Evolutionary conservation across 2,888 invertebrate species (phyloP), one percentile per base, ranked within the genome.

Genomic region (Hymenopus coronatus): DNA sequence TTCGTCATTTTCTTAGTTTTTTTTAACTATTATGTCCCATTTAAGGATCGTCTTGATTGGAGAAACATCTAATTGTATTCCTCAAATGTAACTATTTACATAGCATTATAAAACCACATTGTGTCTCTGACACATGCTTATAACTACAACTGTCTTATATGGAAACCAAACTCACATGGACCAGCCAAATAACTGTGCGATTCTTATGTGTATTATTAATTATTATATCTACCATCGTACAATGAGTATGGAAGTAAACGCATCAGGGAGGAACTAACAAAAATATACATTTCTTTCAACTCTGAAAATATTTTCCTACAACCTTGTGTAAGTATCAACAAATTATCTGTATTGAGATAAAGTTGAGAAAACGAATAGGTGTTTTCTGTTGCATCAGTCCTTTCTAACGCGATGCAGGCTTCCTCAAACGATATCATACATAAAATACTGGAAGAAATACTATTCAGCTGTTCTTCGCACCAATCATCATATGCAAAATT

Each of bases 401-500:
- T 95, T 92, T 98, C 98, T 91, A 99, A 94, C 0, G 98, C 99
- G 93, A 97, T 96, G 93, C 97, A 97, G 93, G 99, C 99, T 94
- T 99, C 99, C 91, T 98, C 98, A 93, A 99, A 99, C 3, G 98
- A 98, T 91, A 99, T 99, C 96, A 97, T 97, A n/a, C n/a, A n/a
- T n/a, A n/a, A n/a, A n/a, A n/a, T n/a, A n/a, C 92, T 98, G 98
- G 93, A 99, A 0, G 99, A 99, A 91, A 99, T 99, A 93, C 99
- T 99, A 30, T 97, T 96, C 90, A 98, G 93, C 92, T 98, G 98
- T 92, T 98, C 98, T 92, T 98, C 98, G 92, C 98, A n/a, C 99
- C 99, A 90, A 99, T 99, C 99, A 99, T 99, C 99, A 99, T 99
- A 92, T 99, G 99, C 33, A 99, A 94, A 91, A 99, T 99, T 81